Evolutionary conservation across 2,888 invertebrate species (phyloP).

Genomic region (Synergus japonicus): DNA sequence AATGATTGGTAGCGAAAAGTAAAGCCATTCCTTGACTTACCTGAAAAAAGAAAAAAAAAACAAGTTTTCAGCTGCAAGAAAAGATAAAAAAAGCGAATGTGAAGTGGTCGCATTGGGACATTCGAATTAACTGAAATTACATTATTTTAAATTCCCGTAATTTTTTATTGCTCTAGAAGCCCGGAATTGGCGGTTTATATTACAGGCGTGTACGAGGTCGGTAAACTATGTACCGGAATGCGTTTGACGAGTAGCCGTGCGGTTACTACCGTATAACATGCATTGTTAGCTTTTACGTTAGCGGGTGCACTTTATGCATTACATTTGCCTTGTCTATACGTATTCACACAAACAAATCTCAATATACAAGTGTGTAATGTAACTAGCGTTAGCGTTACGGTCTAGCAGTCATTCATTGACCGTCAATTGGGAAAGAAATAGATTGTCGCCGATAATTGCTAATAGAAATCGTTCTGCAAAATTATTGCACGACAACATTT

Average conservation of each 20-base stretch:
- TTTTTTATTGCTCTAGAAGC: neutral
- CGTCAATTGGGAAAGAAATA: slow-evolving; percentile 19
- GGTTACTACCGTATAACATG: slow-evolving; percentile 31
- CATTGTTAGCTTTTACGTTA: slow-evolving; percentile 34
- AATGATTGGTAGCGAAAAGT: neutral
- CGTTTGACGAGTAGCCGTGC: slow-evolving; percentile 11
- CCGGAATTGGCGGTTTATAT: neutral
- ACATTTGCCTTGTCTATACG: slow-evolving; percentile 12
- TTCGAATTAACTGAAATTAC: neutral
- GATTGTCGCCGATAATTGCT: slow-evolving; percentile 17
- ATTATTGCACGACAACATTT: neutral
- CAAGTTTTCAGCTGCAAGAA: neutral
- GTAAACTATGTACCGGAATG: slow-evolving; percentile 5
- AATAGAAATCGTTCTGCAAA: slow-evolving; percentile 2
- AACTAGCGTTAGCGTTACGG: slow-evolving; percentile 4
- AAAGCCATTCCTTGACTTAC: neutral
- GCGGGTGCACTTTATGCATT: slow-evolving; percentile 10
- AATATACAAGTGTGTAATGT: neutral
- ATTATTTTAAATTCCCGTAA: neutral
- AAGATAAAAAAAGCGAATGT: too few relatives aligned
- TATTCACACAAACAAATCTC: neutral
- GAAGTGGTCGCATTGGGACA: too few relatives aligned
- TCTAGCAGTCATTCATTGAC: slow-evolving; percentile 22
- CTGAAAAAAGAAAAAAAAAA: slow-evolving; percentile 23
- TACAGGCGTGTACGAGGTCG: neutral